Base-by-base conservation (phyloP, 2,113 vertebrate genomes). In the Carassius carassius region DNA sequence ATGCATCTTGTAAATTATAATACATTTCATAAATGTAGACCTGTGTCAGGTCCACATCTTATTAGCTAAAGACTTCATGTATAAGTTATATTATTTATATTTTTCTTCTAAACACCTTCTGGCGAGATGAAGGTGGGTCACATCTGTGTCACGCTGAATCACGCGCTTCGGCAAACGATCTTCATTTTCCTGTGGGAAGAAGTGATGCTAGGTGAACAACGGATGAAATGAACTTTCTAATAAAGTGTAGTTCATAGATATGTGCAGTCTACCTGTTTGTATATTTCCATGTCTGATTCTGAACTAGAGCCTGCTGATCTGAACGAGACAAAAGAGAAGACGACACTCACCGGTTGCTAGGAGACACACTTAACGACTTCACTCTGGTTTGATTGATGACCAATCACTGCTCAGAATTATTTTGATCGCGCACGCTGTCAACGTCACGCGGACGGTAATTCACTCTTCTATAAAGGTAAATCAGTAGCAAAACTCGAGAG, bases 101-200 rank as follows among this genome's bases (percentile, higher is more conserved):
- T n/a, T 44, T 49, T n/a, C 17, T 51, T 35, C 35, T 2, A 63
- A 44, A 29, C 65, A 76, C 70, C 69, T 84, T 84, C 14, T 84
- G 21, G 76, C 60, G 1, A 84, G 51, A 74, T 81, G 49, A 63
- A 77, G 72, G 76, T 85, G 62, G 14, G 54, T 32, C 41, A 47
- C 29, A 12, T 75, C 41, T n/a, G 17, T 16, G 47, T 32, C 23
- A 23, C 32, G 13, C 35, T 78, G 37, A 35, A 60, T 60, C 11
- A n/a, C 12, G n/a, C 35, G 23, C 3, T 14, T 17, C 16, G 37
- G 21, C 11, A 23, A n/a, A 47, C 2, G 11, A 44, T 35, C 25
- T 35, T 32, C 14, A 67, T 69, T 29, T 69, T 81, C 56, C 84
- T 86, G 29, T 2, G 9, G 0, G 0, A 29, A 17, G 3, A 21